Evolutionary conservation across 1,140 invertebrate species (phyloP), one percentile per base, ranked within the genome.

Genomic region (Drosophila mauritiana): DNA sequence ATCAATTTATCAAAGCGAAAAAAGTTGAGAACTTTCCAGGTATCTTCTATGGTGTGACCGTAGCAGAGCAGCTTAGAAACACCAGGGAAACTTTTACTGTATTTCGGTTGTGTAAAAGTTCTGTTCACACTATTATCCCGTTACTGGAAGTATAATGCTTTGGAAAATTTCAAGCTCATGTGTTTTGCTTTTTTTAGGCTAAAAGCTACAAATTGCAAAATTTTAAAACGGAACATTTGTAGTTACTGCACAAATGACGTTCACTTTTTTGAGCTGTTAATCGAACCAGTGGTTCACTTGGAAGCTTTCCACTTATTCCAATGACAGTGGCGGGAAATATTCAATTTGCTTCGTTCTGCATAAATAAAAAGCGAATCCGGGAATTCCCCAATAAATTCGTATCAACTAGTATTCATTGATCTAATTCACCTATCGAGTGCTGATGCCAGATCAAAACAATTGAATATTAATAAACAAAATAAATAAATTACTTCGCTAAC

Each of bases 1-100:
- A 10, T 31, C 51, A 40, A 72, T 45, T 51, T 43, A 42, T 31
- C 39, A 39, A 25, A 46, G 34, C 17, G 54, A 72, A 51, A 49
- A 49, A 40, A 48, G n/a, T n/a, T 25, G 10, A 4, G 13, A 65
- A 46, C 22, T 45, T 52, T 61, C n/a, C 25, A 56, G 25, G 59
- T 62, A 62, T 62, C 52, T 42, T 27, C 17, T 11, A 17, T 5
- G 62, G 25, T 40, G 43, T 61, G 63, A 34, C 43, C 43, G 22
- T 17, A 25, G 22, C 7, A 10, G 11, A 12, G 57, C 4, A 6
- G n/a, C 1, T 36, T 2, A 2, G 10, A 25, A 59, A 59, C 11
- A 15, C 10, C 31, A 5, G 20, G 0, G 5, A 0, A 7, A 27
- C 25, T n/a, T 12, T 27, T 46, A 17, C 15, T 3, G 13, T 39